Percentiles rank a stretch among this genome's conserved stretches.
phyloP scores from a whole-genome alignment of 35 echinoderm and acorn worm species.

The Acanthaster planci region DNA sequence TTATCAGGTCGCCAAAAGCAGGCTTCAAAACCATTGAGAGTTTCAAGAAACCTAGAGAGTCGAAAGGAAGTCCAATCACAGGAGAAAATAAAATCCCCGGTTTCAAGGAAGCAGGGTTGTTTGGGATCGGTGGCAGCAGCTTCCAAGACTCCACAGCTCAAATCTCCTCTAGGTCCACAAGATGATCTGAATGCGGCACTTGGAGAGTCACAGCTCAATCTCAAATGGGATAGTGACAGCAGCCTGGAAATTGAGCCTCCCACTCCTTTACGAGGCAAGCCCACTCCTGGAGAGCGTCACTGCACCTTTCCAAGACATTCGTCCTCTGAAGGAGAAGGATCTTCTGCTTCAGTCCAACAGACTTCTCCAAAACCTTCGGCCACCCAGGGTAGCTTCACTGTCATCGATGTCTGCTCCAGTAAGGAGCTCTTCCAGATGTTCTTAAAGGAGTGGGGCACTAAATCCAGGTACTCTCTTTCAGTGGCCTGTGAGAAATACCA shows the following conservation, averaged over 20 bases:
- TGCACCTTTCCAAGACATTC: neutral
- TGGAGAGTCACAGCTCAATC: conserved; percentile 27
- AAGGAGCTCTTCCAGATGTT: conserved; percentile 83
- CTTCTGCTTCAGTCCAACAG: neutral
- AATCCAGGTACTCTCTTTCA: conserved; percentile 76
- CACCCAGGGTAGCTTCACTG: conserved; percentile 67
- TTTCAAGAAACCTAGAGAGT: neutral
- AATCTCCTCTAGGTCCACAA: neutral
- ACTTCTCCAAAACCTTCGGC: conserved; percentile 34
- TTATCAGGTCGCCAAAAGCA: neutral
- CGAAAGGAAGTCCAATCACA: neutral
- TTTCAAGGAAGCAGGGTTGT: neutral
- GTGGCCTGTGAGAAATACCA: conserved; percentile 80
- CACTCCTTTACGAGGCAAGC: neutral
- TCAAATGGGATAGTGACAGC: conserved; percentile 31
- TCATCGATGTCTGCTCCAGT: conserved; percentile 93
- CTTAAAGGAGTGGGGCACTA: conserved; percentile 74
- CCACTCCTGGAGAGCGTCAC: neutral
- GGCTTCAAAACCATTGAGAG: neutral
- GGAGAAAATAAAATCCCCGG: neutral
- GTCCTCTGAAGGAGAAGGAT: neutral
- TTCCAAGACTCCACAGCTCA: neutral
- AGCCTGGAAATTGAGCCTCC: conserved; percentile 36
- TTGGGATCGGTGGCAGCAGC: neutral
- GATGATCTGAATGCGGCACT: conserved; percentile 40